Conservation (phyloP, 1,140 invertebrate species). For the Pseudomyrmex flavicornis region DNA sequence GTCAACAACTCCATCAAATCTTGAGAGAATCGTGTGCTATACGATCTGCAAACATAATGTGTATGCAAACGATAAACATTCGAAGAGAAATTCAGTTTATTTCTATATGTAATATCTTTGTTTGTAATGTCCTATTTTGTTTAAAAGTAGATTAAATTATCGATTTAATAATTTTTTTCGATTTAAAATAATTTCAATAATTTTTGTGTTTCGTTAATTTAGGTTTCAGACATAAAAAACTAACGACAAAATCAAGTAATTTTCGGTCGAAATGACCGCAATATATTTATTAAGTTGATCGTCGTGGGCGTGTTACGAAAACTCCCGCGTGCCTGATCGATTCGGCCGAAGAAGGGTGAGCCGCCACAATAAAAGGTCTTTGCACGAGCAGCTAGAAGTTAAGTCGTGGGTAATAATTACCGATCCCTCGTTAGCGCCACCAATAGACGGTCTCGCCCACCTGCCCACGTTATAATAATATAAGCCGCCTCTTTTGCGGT, state of each 20-base stretch:
- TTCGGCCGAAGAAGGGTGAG: slow-evolving; percentile 58
- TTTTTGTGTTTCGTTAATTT: not conserved
- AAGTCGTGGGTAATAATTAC: slow-evolving; percentile 80
- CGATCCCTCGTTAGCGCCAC: slow-evolving; percentile 74
- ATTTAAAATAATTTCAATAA: no score
- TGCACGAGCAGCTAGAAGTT: slow-evolving; percentile 75
- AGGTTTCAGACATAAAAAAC: not conserved
- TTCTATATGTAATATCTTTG: no score
- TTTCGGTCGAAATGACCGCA: slow-evolving; percentile 13
- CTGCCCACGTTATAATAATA: slow-evolving; percentile 80
- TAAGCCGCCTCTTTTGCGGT: slow-evolving; percentile 81
- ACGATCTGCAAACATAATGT: not conserved
- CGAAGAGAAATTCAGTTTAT: not conserved
- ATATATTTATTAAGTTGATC: slow-evolving; percentile 60
- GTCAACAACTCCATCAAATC: slow-evolving; percentile 74
- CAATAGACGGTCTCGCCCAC: slow-evolving; percentile 77
- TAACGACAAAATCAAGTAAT: slow-evolving; percentile 22
- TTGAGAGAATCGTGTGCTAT: slow-evolving; percentile 59
- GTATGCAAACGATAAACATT: slow-evolving; percentile 9
- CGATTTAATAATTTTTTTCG: not conserved
- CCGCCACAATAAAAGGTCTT: slow-evolving; percentile 73
- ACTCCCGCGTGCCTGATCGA: slow-evolving; percentile 61
- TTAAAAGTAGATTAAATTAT: no score
- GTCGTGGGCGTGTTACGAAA: slow-evolving; percentile 47
- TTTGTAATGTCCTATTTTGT: no score